These are phyloP conservation scores for Zosterops borbonicus DNA, from an alignment of 2,113 vertebrate genomes.

Conservation along the genomic window DNA sequence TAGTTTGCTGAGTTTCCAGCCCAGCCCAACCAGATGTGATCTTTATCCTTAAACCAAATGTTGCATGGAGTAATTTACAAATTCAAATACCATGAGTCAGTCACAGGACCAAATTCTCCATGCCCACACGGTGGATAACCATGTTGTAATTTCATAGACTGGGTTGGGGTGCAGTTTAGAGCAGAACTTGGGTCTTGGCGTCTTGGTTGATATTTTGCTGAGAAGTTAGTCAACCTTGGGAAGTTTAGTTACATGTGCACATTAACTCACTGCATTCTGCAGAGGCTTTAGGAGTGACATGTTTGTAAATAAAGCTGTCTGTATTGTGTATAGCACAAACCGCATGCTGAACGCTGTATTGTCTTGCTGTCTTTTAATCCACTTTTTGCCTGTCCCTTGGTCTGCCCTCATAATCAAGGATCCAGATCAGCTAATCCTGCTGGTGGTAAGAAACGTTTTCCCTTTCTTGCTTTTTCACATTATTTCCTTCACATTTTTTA, in stretches of 20 bases:
- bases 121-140: neutral
- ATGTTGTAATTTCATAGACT: neutral
- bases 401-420: constrained; percentile 92
- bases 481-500: constrained; percentile 37
- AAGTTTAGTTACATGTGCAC: neutral
- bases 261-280: constrained; percentile 7
- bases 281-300: constrained; percentile 23
- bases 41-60: neutral
- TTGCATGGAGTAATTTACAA: neutral
- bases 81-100: neutral
- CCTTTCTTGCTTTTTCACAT: constrained; percentile 62
- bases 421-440: constrained; percentile 99
- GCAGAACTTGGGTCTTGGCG: neutral
- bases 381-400: constrained; percentile 89
- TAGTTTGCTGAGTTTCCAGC: neutral
- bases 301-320: constrained; percentile 63
- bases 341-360: constrained; percentile 77
- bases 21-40: neutral
- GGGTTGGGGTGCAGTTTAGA: neutral
- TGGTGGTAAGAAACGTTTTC: constrained; percentile 91
- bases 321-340: constrained; percentile 54
- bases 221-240: neutral
- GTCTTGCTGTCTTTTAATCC: constrained; percentile 83
- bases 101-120: neutral
- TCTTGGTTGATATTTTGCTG: neutral